These are phyloP conservation scores for Xiphophorus maculatus DNA, from an alignment of 2,113 vertebrate genomes.

Conservation along the genomic window DNA sequence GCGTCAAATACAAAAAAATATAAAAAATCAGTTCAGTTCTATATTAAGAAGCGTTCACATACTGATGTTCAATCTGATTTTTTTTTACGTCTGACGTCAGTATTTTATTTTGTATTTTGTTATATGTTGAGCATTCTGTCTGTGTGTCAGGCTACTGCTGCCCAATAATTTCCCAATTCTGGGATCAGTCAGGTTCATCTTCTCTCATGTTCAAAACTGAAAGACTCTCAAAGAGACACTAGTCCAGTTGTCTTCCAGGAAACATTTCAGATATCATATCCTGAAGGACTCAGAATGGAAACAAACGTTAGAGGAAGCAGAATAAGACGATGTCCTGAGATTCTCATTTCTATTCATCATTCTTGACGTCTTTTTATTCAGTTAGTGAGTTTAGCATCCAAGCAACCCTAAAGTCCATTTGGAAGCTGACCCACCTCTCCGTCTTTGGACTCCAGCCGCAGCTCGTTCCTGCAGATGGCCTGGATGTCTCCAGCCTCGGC, in stretches of 20 bases:
- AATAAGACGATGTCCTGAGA: neutral
- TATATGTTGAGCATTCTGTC: too few species aligned
- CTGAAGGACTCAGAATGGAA: neutral
- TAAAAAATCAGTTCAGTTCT: too few species aligned
- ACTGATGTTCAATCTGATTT: too few species aligned
- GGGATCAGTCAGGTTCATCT: too few species aligned
- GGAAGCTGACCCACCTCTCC: constrained; percentile 85
- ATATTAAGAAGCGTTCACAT: too few species aligned
- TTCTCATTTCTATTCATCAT: neutral
- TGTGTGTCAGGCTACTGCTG: too few species aligned
- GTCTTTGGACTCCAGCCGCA: constrained; percentile 96
- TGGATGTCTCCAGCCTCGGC: constrained; percentile 96
- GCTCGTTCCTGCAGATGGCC: constrained; percentile 93
- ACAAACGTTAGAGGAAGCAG: neutral
- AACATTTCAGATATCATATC: too few species aligned
- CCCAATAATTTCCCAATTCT: too few species aligned
- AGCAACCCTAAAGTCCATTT: neutral
- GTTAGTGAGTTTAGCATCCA: neutral
- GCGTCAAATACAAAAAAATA: neutral
- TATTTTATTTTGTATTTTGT: neutral
- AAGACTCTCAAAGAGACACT: too few species aligned
- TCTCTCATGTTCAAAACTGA: too few species aligned
- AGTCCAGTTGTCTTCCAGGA: too few species aligned
- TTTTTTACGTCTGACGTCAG: neutral
- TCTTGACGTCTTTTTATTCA: neutral